Evolutionary conservation across 2,888 invertebrate genomes (phyloP).

Genomic region (Dascillus cervinus): DNA sequence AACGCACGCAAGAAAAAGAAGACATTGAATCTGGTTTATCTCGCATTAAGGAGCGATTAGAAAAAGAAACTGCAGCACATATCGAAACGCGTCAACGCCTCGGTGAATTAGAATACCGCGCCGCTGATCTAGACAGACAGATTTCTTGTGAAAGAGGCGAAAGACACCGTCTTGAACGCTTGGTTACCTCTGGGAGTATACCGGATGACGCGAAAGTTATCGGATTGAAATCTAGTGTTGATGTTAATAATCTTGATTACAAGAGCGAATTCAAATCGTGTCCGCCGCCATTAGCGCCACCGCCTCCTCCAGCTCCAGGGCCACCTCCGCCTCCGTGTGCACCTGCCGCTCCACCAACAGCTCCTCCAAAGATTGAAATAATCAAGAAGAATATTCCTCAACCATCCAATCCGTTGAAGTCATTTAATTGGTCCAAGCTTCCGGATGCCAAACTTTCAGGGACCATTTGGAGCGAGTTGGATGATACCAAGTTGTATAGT

Average conservation of each 20-base stretch:
- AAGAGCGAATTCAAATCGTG: slow-evolving; percentile 17
- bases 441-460: slow-evolving; percentile 86
- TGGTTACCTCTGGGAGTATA: slow-evolving; percentile 84
- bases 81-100: slow-evolving; percentile 78
- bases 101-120: slow-evolving; percentile 51
- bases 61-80: slow-evolving; percentile 81
- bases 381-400: slow-evolving; percentile 85
- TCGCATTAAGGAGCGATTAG: slow-evolving; percentile 78
- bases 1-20: slow-evolving; percentile 84
- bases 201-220: slow-evolving; percentile 88
- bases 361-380: slow-evolving; percentile 50
- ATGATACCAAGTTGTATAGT: slow-evolving; percentile 86
- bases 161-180: slow-evolving; percentile 71
- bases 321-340: slow-evolving; percentile 45
- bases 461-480: slow-evolving; percentile 92
- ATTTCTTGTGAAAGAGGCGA: slow-evolving; percentile 73
- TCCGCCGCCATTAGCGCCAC: slow-evolving; percentile 32
- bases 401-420: slow-evolving; percentile 86
- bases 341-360: slow-evolving; percentile 51
- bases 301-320: slow-evolving; percentile 35
- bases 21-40: slow-evolving; percentile 78
- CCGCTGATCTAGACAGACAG: slow-evolving; percentile 47
- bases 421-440: slow-evolving; percentile 96
- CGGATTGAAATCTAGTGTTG: slow-evolving; percentile 36
- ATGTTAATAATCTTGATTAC: slow-evolving; percentile 24